Percentiles rank a stretch among this genome's conserved stretches.
These are phyloP conservation scores for Craseonycteris thonglongyai DNA, from an alignment of 2,113 vertebrate species.

Conservation along the genomic window DNA sequence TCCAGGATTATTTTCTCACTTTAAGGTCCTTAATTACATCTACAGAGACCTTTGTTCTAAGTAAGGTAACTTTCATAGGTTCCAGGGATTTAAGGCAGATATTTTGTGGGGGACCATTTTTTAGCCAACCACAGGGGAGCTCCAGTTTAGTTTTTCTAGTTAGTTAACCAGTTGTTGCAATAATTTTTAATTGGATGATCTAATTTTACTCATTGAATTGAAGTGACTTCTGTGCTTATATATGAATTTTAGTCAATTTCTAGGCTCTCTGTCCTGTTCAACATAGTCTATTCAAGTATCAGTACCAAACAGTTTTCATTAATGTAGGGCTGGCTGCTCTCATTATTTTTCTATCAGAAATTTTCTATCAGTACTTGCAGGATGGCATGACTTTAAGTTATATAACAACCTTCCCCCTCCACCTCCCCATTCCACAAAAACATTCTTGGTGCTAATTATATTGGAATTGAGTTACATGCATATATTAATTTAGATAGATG, in stretches of 20 bases:
- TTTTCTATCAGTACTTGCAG: background rate
- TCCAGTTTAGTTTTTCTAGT: background rate
- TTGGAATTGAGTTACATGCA: background rate
- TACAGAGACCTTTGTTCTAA: background rate
- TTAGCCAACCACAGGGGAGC: background rate
- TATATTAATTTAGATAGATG: background rate
- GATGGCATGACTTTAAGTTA: background rate
- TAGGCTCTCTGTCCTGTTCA: background rate
- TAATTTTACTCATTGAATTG: conserved; percentile 5
- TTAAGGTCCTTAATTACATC: background rate
- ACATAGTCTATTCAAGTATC: background rate
- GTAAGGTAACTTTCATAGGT: background rate
- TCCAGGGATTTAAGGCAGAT: background rate
- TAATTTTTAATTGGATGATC: background rate
- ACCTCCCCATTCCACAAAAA: too few relatives aligned
- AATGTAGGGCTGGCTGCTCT: background rate
- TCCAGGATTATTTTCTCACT: background rate
- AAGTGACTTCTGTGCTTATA: background rate
- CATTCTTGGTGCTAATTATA: background rate
- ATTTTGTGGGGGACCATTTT: background rate
- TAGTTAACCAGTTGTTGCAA: background rate
- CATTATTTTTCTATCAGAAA: background rate
- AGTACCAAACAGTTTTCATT: background rate
- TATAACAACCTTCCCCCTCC: too few relatives aligned
- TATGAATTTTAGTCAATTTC: background rate